phyloP scores from a whole-genome alignment of 1,140 invertebrate species.

The Bombus balteatus region DNA sequence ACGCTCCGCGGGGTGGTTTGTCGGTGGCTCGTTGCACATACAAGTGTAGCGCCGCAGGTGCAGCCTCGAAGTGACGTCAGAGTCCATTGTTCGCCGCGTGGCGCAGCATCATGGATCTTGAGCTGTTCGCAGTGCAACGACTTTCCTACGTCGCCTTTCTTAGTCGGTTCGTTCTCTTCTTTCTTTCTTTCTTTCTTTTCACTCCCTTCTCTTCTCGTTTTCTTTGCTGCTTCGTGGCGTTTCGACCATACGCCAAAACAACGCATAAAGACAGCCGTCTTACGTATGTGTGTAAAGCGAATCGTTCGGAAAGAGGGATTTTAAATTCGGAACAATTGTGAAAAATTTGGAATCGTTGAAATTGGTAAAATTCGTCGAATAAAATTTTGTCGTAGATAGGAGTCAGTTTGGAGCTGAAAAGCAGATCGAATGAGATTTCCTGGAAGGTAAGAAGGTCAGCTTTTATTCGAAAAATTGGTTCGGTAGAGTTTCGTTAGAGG shows the following conservation, averaged over 20 bases:
- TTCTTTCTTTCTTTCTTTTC: neutral
- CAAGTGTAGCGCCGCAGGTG: conserved; percentile 54
- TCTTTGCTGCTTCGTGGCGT: neutral
- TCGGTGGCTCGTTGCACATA: conserved; percentile 2
- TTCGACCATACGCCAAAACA: neutral
- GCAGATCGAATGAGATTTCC: no score
- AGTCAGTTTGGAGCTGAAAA: no score
- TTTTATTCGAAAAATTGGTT: no score
- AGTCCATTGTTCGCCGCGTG: conserved; percentile 52
- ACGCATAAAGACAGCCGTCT: neutral
- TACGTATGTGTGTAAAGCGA: neutral
- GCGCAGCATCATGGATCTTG: conserved; percentile 37
- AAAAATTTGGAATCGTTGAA: no score
- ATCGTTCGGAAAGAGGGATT: neutral
- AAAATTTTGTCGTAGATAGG: no score
- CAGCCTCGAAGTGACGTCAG: conserved; percentile 56
- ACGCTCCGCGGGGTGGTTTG: neutral
- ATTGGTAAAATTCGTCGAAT: no score
- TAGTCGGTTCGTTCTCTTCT: conserved; percentile 37
- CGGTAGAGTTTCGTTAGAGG: no score
- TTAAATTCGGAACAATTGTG: neutral
- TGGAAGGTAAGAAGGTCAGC: no score
- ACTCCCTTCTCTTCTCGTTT: no score
- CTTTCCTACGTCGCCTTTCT: conserved; percentile 52
- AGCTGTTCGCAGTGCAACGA: conserved; percentile 37